Evolutionary conservation across 2,113 vertebrate species (phyloP).

Genomic region (Hypocryptadius cinnamomeus): DNA sequence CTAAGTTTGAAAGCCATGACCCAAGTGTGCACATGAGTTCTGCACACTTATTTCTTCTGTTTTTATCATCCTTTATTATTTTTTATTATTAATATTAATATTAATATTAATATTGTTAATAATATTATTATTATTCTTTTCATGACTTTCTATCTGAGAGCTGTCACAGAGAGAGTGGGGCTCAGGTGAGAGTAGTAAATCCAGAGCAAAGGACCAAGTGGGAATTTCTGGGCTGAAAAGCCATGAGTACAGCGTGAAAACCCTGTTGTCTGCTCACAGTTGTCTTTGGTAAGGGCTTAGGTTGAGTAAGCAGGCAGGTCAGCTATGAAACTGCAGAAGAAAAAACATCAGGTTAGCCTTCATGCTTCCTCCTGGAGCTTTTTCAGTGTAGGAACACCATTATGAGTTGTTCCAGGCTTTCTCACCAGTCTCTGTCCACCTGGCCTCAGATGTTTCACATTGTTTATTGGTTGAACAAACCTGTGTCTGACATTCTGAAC

Average conservation of each 20-base stretch:
- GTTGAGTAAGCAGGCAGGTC: background rate
- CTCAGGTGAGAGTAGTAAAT: background rate
- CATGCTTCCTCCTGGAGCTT: background rate
- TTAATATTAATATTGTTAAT: too few species aligned
- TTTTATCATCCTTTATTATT: background rate
- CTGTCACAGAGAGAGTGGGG: background rate
- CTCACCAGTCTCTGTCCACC: background rate
- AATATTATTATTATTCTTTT: background rate
- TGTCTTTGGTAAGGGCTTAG: background rate
- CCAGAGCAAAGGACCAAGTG: background rate
- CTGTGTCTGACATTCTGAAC: background rate
- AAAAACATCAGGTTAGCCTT: background rate
- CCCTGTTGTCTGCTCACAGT: background rate
- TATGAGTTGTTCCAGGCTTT: background rate
- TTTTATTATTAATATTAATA: too few species aligned
- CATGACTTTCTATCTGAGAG: background rate
- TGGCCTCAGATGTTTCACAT: background rate
- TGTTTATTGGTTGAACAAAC: background rate
- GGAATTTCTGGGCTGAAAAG: background rate
- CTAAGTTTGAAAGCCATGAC: background rate
- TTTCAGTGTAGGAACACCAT: background rate
- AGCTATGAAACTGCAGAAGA: background rate
- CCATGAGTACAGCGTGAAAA: background rate
- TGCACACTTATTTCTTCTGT: background rate
- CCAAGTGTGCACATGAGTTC: too few species aligned